Conservation (phyloP, 2,113 vertebrate species). For the Callaeas wilsoni region DNA sequence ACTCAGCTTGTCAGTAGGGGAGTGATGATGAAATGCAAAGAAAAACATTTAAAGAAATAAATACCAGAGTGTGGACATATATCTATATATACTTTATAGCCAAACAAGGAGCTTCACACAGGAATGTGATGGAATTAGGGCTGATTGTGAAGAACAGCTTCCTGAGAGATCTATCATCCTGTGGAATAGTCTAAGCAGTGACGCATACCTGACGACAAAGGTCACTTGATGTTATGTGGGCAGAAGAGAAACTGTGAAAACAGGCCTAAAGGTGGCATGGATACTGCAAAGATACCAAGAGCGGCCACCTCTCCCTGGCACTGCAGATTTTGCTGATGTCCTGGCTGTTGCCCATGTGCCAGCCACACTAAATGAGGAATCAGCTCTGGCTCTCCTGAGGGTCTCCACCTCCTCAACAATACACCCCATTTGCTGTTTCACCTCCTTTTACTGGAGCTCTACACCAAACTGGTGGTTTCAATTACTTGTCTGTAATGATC, state of each 20-base stretch:
- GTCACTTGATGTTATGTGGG: background rate
- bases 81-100: background rate
- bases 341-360: background rate
- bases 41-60: background rate
- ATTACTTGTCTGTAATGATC: background rate
- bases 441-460: background rate
- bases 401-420: background rate
- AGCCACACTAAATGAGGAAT: background rate
- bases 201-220: background rate
- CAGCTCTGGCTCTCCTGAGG: background rate
- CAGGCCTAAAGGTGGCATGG: background rate
- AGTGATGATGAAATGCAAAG: constrained; percentile 24
- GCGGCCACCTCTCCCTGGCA: background rate
- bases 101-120: background rate
- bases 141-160: background rate
- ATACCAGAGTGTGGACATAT: background rate
- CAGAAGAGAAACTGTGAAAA: background rate
- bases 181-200: background rate
- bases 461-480: background rate
- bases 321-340: background rate
- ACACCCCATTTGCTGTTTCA: background rate
- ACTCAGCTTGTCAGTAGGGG: background rate
- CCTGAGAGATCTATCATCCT: constrained; percentile 1
- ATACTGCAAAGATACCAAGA: background rate
- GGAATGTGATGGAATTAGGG: background rate